A percentile compares a stretch with the other conserved stretches of the same genome.
These are phyloP conservation scores for Picathartes gymnocephalus DNA, from an alignment of 2,113 vertebrate genomes.

Conservation along the genomic window DNA sequence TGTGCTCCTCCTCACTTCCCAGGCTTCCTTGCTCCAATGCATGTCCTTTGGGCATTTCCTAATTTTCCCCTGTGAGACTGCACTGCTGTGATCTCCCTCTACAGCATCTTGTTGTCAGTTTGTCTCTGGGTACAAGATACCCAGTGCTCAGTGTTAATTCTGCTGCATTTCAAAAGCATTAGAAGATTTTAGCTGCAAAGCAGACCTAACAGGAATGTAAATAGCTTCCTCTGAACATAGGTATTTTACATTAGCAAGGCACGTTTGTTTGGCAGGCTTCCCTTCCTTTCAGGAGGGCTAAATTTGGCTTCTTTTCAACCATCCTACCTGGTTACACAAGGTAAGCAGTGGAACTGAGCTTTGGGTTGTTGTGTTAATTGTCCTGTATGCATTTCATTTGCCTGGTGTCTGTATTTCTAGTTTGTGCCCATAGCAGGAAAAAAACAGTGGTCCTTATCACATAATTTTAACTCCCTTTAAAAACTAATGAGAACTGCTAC, in stretches of 20 bases:
- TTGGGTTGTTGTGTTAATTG: neutral
- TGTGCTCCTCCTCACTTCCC: neutral
- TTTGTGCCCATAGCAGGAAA: neutral
- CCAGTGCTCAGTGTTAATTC: neutral
- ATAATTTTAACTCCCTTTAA: neutral
- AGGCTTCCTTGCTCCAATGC: neutral
- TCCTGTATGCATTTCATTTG: neutral
- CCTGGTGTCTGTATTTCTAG: neutral
- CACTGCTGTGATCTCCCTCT: neutral
- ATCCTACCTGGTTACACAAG: neutral
- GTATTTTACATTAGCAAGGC: neutral
- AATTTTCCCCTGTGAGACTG: neutral
- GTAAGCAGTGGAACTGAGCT: neutral
- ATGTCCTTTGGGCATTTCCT: neutral
- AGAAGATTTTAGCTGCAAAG: neutral
- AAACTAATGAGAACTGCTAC: neutral
- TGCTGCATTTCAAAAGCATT: neutral
- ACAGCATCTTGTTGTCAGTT: neutral
- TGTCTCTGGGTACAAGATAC: neutral
- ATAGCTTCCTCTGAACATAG: neutral
- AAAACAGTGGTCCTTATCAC: neutral
- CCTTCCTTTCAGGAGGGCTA: neutral
- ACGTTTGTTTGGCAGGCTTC: neutral
- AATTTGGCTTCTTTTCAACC: neutral
- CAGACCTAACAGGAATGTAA: neutral